Conservation (phyloP, 2,888 invertebrate genomes). For the Conus canariensis region DNA sequence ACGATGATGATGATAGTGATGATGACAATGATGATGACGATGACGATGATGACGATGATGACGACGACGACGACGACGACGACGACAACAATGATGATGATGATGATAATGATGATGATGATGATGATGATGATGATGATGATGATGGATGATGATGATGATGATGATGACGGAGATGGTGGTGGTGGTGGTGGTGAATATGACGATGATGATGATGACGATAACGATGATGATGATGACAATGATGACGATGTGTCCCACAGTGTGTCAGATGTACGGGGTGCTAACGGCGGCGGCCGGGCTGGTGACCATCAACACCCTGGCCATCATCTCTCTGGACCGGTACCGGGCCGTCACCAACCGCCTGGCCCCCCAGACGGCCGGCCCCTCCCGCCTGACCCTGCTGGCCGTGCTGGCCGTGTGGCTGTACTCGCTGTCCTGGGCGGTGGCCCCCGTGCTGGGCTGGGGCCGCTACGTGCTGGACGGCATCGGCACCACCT, state of each 20-base stretch:
- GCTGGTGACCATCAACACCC: slow-evolving; percentile 54
- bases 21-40: too few relatives aligned
- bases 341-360: slow-evolving; percentile 51
- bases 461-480: slow-evolving; percentile 55
- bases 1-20: too few relatives aligned
- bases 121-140: too few relatives aligned
- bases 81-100: too few relatives aligned
- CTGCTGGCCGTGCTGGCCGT: slow-evolving; percentile 34
- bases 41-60: too few relatives aligned
- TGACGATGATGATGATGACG: too few relatives aligned
- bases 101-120: too few relatives aligned
- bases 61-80: too few relatives aligned
- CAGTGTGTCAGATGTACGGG: slow-evolving; percentile 53
- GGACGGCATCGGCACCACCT: slow-evolving; percentile 55
- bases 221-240: too few relatives aligned
- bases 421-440: slow-evolving; percentile 50
- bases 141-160: too few relatives aligned
- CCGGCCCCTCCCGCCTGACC: slow-evolving; percentile 36
- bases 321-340: slow-evolving; percentile 52
- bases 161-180: too few relatives aligned
- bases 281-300: slow-evolving; percentile 52
- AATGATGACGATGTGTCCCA: not conserved
- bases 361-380: slow-evolving; percentile 37
- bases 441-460: slow-evolving; percentile 51
- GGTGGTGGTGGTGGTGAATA: too few relatives aligned